phyloP scores from a whole-genome alignment of 2,113 vertebrate species.

The Poecile atricapillus region DNA sequence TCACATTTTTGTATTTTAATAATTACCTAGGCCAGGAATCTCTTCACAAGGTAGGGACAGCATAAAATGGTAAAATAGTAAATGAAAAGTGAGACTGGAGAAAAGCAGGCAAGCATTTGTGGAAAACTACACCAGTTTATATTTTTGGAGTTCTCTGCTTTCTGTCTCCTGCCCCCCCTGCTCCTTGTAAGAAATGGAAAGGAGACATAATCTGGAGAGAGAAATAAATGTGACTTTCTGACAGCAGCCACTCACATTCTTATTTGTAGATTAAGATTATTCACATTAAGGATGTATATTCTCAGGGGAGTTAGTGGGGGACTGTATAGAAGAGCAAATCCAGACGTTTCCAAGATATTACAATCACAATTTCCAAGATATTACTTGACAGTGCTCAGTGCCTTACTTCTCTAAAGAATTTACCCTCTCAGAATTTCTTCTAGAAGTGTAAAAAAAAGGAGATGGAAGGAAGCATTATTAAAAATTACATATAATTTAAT shows the following conservation, averaged over 20 bases:
- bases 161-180: too few species aligned
- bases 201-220: background rate
- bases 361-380: background rate
- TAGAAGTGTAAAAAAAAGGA: background rate
- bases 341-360: background rate
- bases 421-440: background rate
- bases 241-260: background rate
- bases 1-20: background rate
- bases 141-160: background rate
- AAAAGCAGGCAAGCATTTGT: accelerated
- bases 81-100: background rate
- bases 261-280: background rate
- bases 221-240: background rate
- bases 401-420: background rate
- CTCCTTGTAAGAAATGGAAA: background rate
- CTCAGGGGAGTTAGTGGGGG: background rate
- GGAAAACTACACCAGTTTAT: background rate
- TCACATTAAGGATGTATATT: background rate
- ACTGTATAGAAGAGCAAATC: background rate
- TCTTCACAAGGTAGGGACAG: background rate
- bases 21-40: background rate
- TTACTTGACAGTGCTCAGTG: background rate
- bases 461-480: background rate
- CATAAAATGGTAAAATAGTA: background rate
- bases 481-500: background rate